Percentiles rank a stretch among this genome's conserved stretches.
Evolutionary conservation across 2,888 invertebrate genomes (phyloP).

Genomic region (Lumbricus terrestris): DNA sequence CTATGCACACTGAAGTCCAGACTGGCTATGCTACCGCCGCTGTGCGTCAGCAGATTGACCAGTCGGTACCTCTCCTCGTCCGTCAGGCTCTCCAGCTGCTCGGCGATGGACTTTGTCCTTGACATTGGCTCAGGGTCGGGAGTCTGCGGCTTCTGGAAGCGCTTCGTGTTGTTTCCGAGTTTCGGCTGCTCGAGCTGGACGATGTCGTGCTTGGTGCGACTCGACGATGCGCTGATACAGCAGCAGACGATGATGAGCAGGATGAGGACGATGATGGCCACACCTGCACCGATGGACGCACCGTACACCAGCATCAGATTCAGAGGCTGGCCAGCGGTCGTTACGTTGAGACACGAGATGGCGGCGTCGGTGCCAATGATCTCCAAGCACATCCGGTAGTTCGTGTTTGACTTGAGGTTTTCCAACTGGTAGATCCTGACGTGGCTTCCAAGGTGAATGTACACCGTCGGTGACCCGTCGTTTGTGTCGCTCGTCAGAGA

Average conservation of each 20-base stretch:
- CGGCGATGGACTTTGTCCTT: slow-evolving; percentile 17
- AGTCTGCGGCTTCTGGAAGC: not conserved
- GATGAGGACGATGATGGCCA: not conserved
- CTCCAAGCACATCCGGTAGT: not conserved
- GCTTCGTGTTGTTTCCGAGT: slow-evolving; percentile 18
- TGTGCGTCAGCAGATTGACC: slow-evolving; percentile 18
- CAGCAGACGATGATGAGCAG: slow-evolving; percentile 5
- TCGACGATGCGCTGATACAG: not conserved
- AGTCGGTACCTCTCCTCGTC: slow-evolving; percentile 23
- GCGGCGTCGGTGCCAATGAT: not conserved
- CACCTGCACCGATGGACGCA: not conserved
- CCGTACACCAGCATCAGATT: not conserved
- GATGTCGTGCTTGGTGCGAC: not conserved
- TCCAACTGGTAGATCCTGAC: not conserved
- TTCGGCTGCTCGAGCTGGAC: not conserved
- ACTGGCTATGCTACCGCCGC: slow-evolving; percentile 17
- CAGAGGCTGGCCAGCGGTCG: not conserved
- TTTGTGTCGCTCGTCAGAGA: not conserved
- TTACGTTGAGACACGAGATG: not conserved
- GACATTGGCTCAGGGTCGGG: not conserved
- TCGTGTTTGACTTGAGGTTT: not conserved
- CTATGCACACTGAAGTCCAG: not conserved
- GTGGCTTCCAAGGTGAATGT: not conserved
- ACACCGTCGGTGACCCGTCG: not conserved
- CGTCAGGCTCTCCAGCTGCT: slow-evolving; percentile 18